Evolutionary conservation across 2,888 invertebrate genomes (phyloP).

Genomic region (Drosophila ochracea): DNA sequence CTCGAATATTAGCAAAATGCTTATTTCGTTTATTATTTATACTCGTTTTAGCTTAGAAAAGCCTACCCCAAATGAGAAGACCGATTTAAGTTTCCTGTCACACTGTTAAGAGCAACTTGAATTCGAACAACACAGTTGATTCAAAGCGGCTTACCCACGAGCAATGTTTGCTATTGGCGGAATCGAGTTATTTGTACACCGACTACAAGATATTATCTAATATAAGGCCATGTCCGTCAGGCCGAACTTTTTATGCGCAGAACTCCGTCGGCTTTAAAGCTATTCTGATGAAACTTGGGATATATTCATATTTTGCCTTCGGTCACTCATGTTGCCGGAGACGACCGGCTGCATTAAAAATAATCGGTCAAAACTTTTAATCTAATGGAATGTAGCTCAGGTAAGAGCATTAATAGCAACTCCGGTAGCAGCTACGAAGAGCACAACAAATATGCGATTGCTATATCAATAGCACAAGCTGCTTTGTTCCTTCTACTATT

Average conservation of each 20-base stretch:
- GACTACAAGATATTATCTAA: not conserved
- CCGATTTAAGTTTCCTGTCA: not conserved
- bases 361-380: not conserved
- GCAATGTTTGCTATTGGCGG: not conserved
- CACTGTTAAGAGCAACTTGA: too few species aligned
- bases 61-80: too few species aligned
- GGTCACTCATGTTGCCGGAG: too few species aligned
- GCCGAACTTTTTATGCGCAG: not conserved
- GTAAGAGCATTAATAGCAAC: not conserved
- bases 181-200: not conserved
- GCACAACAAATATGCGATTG: not conserved
- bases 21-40: not conserved
- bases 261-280: not conserved
- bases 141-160: not conserved
- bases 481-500: not conserved
- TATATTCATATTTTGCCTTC: not conserved
- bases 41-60: not conserved
- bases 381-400: not conserved
- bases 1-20: too few species aligned
- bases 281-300: not conserved
- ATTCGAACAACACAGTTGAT: constrained; percentile 4
- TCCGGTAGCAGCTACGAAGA: not conserved
- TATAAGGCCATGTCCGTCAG: not conserved
- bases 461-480: not conserved
- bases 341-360: not conserved